Percentiles rank a stretch among this genome's conserved stretches.
Conservation (phyloP, 2,113 vertebrate species). For the Corythoichthys haematopterus region DNA sequence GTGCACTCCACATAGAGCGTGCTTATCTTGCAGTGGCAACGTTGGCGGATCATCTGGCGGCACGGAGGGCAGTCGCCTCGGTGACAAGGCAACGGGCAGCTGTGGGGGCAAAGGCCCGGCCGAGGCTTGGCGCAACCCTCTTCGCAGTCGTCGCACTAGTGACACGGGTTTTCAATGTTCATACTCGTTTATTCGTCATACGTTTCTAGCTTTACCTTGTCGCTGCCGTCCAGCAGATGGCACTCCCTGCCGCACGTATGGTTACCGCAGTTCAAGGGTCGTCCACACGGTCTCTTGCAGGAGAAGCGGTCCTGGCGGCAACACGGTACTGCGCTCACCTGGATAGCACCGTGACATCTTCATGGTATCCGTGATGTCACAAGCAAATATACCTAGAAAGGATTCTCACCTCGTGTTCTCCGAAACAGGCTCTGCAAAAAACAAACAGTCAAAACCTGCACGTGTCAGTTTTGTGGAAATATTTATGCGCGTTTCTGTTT, state of each 20-base stretch:
- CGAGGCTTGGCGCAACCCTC: conserved; percentile 52
- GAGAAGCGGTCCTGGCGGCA: conserved; percentile 42
- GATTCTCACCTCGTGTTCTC: conserved; percentile 58
- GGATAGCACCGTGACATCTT: neutral
- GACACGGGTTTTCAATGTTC: neutral
- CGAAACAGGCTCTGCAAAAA: conserved; percentile 58
- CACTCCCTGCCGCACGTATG: conserved; percentile 55
- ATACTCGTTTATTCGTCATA: neutral
- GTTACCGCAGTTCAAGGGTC: conserved; percentile 53
- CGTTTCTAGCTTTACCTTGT: conserved; percentile 25
- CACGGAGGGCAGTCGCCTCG: conserved; percentile 51
- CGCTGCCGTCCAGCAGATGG: conserved; percentile 42
- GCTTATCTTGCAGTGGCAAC: conserved; percentile 67
- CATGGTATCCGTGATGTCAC: too few relatives aligned
- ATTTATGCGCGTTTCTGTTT: neutral
- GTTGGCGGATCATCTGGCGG: conserved; percentile 51
- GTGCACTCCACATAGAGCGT: conserved; percentile 57
- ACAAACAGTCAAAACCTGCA: conserved; percentile 10
- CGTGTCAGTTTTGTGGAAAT: neutral
- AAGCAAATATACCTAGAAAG: neutral
- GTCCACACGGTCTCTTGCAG: conserved; percentile 39
- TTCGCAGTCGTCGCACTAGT: conserved; percentile 56
- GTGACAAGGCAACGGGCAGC: conserved; percentile 53
- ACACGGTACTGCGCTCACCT: conserved; percentile 61
- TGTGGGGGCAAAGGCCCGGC: conserved; percentile 52